These are phyloP conservation scores for Leptopilina myrica DNA, from an alignment of 2,888 invertebrate species.

Conservation along the genomic window DNA sequence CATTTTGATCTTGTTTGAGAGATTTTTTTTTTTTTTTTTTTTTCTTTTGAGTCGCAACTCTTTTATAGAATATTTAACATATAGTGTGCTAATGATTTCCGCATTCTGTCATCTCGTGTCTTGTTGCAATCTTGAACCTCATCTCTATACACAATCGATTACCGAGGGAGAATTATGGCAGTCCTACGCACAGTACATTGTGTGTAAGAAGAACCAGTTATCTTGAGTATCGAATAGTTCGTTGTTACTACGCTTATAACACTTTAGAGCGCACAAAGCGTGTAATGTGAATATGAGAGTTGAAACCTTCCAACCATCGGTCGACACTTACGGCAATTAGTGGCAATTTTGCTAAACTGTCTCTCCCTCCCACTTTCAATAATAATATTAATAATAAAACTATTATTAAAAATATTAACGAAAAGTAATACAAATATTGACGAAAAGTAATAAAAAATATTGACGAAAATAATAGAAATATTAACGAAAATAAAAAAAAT, in stretches of 20 bases:
- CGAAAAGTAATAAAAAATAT: too few relatives aligned
- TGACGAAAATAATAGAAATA: too few relatives aligned
- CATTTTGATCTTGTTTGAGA: too few relatives aligned
- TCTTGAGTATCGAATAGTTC: conserved; percentile 21
- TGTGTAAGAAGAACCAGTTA: conserved; percentile 32
- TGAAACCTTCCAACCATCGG: conserved; percentile 34
- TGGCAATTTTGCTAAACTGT: conserved; percentile 43
- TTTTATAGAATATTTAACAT: conserved; percentile 1
- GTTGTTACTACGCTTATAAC: conserved; percentile 1
- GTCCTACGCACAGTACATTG: conserved; percentile 35
- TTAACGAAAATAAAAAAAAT: too few relatives aligned
- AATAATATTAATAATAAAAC: too few relatives aligned
- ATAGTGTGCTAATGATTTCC: conserved; percentile 18
- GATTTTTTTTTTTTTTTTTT: too few relatives aligned
- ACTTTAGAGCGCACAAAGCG: not conserved
- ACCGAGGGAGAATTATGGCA: conserved; percentile 16
- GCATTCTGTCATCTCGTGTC: conserved; percentile 1
- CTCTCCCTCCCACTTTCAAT: too few relatives aligned
- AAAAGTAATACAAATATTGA: too few relatives aligned
- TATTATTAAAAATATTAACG: too few relatives aligned
- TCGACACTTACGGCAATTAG: conserved; percentile 43
- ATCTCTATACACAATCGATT: conserved; percentile 23
- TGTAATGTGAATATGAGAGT: conserved; percentile 22
- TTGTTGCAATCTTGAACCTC: not conserved
- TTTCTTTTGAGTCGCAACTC: not conserved